Conservation (phyloP, 1,140 invertebrate genomes). For the Ostrea denselamellosa region DNA sequence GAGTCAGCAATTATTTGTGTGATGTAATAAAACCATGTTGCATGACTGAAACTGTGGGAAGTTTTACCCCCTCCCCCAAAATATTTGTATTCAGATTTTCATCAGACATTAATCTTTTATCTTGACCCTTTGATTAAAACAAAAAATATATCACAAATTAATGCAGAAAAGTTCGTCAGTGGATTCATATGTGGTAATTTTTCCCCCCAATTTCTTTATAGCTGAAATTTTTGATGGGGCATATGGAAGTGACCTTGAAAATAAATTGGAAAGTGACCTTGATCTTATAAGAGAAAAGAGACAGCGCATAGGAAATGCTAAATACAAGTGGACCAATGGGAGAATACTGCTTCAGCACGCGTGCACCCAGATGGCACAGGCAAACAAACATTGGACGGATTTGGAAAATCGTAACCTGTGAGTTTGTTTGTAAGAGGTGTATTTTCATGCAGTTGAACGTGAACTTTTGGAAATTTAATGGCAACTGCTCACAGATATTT, state of each 20-base stretch:
- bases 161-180: no score
- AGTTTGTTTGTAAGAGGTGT: background rate
- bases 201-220: slow-evolving; percentile 62
- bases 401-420: slow-evolving; percentile 57
- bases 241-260: slow-evolving; percentile 81
- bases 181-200: no score
- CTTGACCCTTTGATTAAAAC: no score
- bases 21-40: no score
- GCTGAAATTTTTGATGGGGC: slow-evolving; percentile 81
- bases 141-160: no score
- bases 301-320: slow-evolving; percentile 80
- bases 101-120: no score
- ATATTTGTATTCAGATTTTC: no score
- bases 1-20: no score
- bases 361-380: slow-evolving; percentile 79
- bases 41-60: no score
- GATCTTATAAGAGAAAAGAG: slow-evolving; percentile 81
- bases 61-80: no score
- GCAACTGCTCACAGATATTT: no score
- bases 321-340: slow-evolving; percentile 82
- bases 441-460: background rate
- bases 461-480: no score
- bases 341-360: slow-evolving; percentile 81
- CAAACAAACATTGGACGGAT: slow-evolving; percentile 80
- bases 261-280: slow-evolving; percentile 81